These are phyloP conservation scores for Venustoraphidia nigricollis DNA, from an alignment of 2,888 invertebrate genomes.

Conservation along the genomic window DNA sequence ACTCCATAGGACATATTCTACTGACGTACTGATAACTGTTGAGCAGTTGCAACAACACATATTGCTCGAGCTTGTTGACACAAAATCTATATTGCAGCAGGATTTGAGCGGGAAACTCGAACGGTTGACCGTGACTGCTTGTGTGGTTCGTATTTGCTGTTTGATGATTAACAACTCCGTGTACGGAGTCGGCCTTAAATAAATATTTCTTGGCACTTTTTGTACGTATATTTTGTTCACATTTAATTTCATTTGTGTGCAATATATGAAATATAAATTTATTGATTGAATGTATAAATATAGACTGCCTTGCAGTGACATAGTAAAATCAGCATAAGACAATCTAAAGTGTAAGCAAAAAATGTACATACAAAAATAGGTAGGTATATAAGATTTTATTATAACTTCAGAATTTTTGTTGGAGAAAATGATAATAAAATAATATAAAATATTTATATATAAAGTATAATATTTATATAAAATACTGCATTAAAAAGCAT, in stretches of 20 bases:
- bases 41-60: too few species aligned
- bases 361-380: background rate
- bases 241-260: background rate
- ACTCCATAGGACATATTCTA: too few species aligned
- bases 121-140: too few species aligned
- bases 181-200: too few species aligned
- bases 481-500: slow-evolving; percentile 24
- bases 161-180: too few species aligned
- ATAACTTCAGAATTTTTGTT: background rate
- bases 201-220: too few species aligned
- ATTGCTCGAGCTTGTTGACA: too few species aligned
- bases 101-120: too few species aligned
- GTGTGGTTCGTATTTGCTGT: too few species aligned
- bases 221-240: too few species aligned
- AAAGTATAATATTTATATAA: background rate
- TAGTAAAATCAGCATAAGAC: slow-evolving; percentile 4
- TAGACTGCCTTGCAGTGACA: background rate
- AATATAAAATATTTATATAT: background rate
- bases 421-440: background rate
- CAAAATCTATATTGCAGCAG: too few species aligned
- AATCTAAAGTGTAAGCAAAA: background rate
- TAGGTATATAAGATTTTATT: background rate
- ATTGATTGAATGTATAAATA: background rate
- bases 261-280: background rate
- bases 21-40: too few species aligned